Base-by-base conservation (phyloP, 2,797 vertebrate species). In the Dermochelys coriacea region DNA sequence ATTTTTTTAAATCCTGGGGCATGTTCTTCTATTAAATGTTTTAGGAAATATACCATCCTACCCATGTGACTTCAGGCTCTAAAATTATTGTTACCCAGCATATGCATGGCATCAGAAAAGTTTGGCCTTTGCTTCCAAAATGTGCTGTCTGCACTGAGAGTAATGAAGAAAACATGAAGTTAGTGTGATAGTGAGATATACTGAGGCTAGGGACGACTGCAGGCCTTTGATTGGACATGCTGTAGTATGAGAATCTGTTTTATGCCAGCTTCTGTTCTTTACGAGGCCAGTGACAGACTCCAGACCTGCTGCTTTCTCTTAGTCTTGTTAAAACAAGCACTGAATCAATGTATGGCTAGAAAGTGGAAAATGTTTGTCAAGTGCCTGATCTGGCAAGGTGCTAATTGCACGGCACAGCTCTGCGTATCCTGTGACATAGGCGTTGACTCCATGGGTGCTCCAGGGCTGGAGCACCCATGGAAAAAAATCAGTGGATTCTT, bases 131-230 rank as follows among this genome's bases (percentile, higher is more conserved):
- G 61, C 52, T 87, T 91, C 34, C 47, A 45, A 84, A 52, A 37
- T 84, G 88, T 88, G n/a, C 88, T 41, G n/a, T 94, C 29, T 50
- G 59, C 18, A 8, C 89, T 85, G 29, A 82, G 89, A 89, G 41
- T 23, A 50, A 16, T 64, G 50, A 50, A 57, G 54, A 80, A 87
- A 19, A 10, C 82, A 37, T 52, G 79, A 64, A 18, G 34, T 59
- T 25, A 81, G 41, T 79, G 54, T 34, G 27, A 54, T 34, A 85
- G 10, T 41, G 68, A 88, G 59, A 55, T 50, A 27, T 68, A 31
- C 31, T 61, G 90, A 79, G 41, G 41, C 80, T 49, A 52, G 54
- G 87, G 45, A 49, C n/a, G 27, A 81, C 82, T 77, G 0, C 8
- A 47, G 0, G 0, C 81, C 12, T 85, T 64, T 52, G 77, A 31